phyloP scores from a whole-genome alignment of 2,888 invertebrate genomes.

The Drosophila neonasuta region DNA sequence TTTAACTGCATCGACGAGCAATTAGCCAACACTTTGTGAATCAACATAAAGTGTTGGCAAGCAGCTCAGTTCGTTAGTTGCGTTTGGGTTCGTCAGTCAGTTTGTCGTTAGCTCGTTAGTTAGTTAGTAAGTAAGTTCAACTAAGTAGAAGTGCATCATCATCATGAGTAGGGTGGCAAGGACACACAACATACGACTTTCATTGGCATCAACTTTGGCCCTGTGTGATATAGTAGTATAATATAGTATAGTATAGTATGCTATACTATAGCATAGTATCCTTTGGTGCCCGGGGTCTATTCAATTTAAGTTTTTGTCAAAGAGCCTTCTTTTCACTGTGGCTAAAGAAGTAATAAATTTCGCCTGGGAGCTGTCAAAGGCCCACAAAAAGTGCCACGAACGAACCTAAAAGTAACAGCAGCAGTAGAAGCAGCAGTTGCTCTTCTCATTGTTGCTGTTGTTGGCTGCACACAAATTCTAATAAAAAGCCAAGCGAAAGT shows the following conservation, averaged over 20 bases:
- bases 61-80: constrained; percentile 12
- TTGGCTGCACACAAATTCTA: constrained; percentile 42
- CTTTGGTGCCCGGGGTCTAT: constrained; percentile 29
- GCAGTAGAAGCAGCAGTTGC: neutral
- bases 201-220: constrained; percentile 26
- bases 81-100: neutral
- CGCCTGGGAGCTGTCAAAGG: constrained; percentile 37
- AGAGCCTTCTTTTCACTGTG: constrained; percentile 43
- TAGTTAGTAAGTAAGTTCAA: constrained; percentile 9
- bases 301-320: constrained; percentile 59
- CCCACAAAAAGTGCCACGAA: constrained; percentile 20
- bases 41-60: constrained; percentile 15
- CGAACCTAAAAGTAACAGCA: constrained; percentile 13
- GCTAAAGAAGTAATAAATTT: constrained; percentile 57
- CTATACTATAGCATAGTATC: too few species aligned
- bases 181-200: neutral
- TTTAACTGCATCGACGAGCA: constrained; percentile 7
- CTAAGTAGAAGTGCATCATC: constrained; percentile 10
- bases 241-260: too few species aligned
- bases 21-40: constrained; percentile 14
- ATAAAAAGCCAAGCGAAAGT: constrained; percentile 61
- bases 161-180: too few species aligned
- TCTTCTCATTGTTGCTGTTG: constrained; percentile 8
- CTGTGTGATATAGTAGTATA: neutral
- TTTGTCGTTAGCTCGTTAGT: constrained; percentile 4